Evolutionary conservation across 1,140 invertebrate genomes (phyloP), one percentile per base, ranked within the genome.

Genomic region (Brachionus sp.): DNA sequence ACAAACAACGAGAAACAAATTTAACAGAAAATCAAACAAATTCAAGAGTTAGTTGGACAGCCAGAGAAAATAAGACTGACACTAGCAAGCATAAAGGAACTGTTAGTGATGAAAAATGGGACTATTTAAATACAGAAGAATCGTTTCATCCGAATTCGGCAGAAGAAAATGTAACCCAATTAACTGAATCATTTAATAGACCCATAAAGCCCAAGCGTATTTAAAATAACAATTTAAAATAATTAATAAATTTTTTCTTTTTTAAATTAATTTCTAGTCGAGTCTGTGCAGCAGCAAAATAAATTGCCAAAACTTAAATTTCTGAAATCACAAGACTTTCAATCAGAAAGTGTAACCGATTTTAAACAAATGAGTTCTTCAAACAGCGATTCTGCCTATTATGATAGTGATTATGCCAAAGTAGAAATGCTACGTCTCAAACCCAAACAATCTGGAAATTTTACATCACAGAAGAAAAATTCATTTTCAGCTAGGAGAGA

Each of bases 231-330:
- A 29, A 12, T 35, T 66, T 35, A 13, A 1, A 29, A 12, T 16
- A 12, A 9, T 29, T 16, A 33, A 33, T 16, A 3, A 10, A 2
- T 13, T 29, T 66, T 66, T 29, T 29, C 25, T 64, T n/a, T n/a
- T n/a, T n/a, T n/a, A 46, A 12, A 10, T 46, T 12, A 46, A 46
- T 10, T 46, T n/a, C 10, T 12, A 37, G 33, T 66, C 5, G 64
- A 66, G 29, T 66, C 64, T n/a, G 33, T 70, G 5, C 66, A 70
- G 25, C 39, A 75, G 29, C 19, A 44, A 46, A 75, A 23, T 23
- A 75, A 46, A 75, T 35, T 75, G 9, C 70, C 70, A 46, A 75
- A 75, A 75, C 10, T 75, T 23, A 75, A 75, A 75, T 75, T 46
- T 25, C 42, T 75, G 0, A 75, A 75, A 25, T 44, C 37, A 9